phyloP scores from a whole-genome alignment of 2,797 vertebrate genomes.

The Perodicticus potto region DNA sequence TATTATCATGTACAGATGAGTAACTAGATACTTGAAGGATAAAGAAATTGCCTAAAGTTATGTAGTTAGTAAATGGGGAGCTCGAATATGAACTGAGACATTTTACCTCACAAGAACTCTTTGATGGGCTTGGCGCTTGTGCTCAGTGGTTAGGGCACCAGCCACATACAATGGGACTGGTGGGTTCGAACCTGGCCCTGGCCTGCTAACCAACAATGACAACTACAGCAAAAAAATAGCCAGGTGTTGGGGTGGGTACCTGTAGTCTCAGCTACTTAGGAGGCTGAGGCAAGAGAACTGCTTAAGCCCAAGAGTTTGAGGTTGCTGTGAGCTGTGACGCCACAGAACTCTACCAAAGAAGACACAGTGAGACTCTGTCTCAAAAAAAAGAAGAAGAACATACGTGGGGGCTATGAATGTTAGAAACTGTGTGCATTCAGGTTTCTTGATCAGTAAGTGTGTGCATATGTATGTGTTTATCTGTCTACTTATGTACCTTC shows the following conservation, averaged over 20 bases:
- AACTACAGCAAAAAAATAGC: too few relatives aligned
- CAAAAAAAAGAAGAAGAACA: not conserved
- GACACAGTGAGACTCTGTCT: too few relatives aligned
- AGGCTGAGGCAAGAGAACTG: too few relatives aligned
- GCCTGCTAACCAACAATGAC: too few relatives aligned
- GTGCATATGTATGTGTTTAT: not conserved
- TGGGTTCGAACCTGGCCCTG: too few relatives aligned
- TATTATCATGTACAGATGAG: not conserved
- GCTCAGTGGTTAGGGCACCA: too few relatives aligned
- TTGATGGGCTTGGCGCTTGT: not conserved
- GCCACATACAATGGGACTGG: too few relatives aligned
- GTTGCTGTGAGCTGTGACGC: too few relatives aligned
- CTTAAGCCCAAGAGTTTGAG: too few relatives aligned
- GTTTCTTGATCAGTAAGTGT: not conserved
- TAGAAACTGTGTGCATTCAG: not conserved
- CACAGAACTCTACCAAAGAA: too few relatives aligned
- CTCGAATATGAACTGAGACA: not conserved
- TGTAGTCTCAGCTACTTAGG: too few relatives aligned
- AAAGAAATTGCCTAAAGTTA: not conserved
- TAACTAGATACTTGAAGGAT: not conserved
- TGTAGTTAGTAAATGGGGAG: not conserved
- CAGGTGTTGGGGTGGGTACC: too few relatives aligned
- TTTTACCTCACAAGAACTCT: slow-evolving; percentile 43
- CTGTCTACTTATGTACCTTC: not conserved
- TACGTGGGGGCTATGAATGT: not conserved